Percentiles rank a stretch among this genome's conserved stretches.
These are phyloP conservation scores for Cercocebus atys DNA, from an alignment of 2,113 vertebrate genomes.

Conservation along the genomic window DNA sequence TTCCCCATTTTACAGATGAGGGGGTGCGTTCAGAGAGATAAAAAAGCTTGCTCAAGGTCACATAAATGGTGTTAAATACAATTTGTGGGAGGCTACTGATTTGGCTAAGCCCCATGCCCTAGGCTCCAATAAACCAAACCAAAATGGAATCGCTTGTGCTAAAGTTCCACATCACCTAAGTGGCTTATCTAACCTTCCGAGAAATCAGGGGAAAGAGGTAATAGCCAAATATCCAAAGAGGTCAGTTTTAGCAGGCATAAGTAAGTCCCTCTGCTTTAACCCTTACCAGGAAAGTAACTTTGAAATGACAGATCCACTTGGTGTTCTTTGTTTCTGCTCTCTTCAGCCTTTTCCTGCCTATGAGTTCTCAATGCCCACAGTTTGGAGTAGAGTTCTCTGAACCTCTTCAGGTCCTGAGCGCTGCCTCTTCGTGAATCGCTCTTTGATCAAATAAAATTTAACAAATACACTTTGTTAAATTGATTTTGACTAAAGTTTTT, in stretches of 20 bases:
- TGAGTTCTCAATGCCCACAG: neutral
- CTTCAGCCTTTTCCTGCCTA: neutral
- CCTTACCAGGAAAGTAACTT: neutral
- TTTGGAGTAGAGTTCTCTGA: neutral
- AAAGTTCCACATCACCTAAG: neutral
- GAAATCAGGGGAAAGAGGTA: neutral
- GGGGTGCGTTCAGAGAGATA: neutral
- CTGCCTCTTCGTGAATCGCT: neutral
- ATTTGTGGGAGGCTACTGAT: neutral
- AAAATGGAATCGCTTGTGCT: neutral
- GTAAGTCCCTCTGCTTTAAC: neutral
- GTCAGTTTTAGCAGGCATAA: neutral
- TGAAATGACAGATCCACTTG: neutral
- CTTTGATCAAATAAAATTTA: neutral
- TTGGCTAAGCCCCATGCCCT: neutral
- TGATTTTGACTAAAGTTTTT: neutral
- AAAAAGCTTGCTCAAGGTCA: neutral
- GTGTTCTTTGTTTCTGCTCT: neutral
- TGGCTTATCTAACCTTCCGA: neutral
- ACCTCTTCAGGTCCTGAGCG: neutral
- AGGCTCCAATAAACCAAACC: neutral
- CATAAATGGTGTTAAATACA: neutral
- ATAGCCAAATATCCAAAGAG: neutral
- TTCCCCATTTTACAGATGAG: neutral
- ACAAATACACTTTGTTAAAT: neutral